Base-by-base conservation (phyloP, 2,113 vertebrate species). In the Neofelis nebulosa region DNA sequence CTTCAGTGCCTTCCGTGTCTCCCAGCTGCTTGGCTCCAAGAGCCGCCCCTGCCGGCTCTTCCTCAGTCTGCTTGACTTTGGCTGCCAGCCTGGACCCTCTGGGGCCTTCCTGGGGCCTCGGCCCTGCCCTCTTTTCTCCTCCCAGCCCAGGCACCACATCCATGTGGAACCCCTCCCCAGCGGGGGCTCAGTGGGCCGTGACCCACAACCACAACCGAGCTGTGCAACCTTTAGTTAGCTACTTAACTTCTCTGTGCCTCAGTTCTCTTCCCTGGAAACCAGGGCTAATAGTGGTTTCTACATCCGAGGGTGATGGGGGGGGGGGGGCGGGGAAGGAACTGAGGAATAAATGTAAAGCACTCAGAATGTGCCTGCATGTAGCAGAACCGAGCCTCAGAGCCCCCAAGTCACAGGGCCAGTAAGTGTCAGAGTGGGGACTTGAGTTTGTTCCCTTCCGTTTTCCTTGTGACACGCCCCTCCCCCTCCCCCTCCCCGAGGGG, bases 11-110 rank as follows among this genome's bases (percentile, higher is more conserved):
- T 63, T 23, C 68, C 18, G 3, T 1, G 19, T 33, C n/a, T 65
- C 52, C 19, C 41, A 16, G 55, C 71, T 2, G 1, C 45, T 33
- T 41, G 82, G 57, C 71, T 84, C 38, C 38, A 23, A 45, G 50
- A n/a, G 19, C 19, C 14, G 45, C 5, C 33, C 9, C 45, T 23
- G 27, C 2, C 0, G 0, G 33, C n/a, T 19, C 19, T 14, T 48
- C 25, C 48, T 83, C 41, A 4, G 36, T 11, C 61, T 18, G 19
- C 16, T 31, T 10, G 15, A n/a, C 29, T 50, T 61, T 69, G 27
- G 16, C 33, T 76, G 61, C 50, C 31, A 21, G 31, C 33, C 80
- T 18, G 78, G 87, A 29, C 76, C 81, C 41, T 55, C 7, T 5
- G 12, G 33, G 8, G 4, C 48, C 10, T 36, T 50, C 57, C 11